Evolutionary conservation across 2,113 vertebrate species (phyloP), one percentile per base, ranked within the genome.

Genomic region (Paradoxurus hermaphroditus): DNA sequence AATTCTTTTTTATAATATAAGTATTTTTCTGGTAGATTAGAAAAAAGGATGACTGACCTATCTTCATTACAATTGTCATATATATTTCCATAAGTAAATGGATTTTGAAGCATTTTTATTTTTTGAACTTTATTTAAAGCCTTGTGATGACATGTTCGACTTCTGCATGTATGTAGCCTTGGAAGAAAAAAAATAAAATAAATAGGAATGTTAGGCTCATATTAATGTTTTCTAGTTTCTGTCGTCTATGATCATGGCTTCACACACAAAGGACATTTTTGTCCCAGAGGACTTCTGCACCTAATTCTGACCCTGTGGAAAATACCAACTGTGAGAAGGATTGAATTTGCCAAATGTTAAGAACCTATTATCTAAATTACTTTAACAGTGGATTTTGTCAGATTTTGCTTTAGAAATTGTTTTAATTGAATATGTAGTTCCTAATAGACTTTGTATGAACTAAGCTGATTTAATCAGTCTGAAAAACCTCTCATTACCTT

Each of bases 381-480:
- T 91, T 62, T 89, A 87, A 82, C 73, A 95, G 92, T 97, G 96
- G 96, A 86, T 92, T 95, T 96, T 96, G 96, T 96, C 95, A 97
- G 89, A 96, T 97, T 98, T 96, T 96, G 65, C 95, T 96, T 96
- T 91, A 75, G 79, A 97, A 96, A 97, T 97, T 96, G 97, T 93
- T 97, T 97, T 97, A 97, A 98, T 97, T 86, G 84, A 93, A 87
- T 96, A 84, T 97, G 97, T 96, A 96, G 94, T 92, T 93, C 46
- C 36, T 87, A 97, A 62, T 53, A 67, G 94, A 73, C 81, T 87
- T 97, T 72, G 51, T 94, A 36, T 82, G 96, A 97, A 91, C 83
- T 75, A 93, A 49, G 68, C 84, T 90, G 92, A 96, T 97, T 94
- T 96, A 96, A 96, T 95, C 96, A 85, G 81, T 95, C 95, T 82